These are phyloP conservation scores for Tachyglossus aculeatus DNA, from an alignment of 2,797 vertebrate species.

Conservation along the genomic window DNA sequence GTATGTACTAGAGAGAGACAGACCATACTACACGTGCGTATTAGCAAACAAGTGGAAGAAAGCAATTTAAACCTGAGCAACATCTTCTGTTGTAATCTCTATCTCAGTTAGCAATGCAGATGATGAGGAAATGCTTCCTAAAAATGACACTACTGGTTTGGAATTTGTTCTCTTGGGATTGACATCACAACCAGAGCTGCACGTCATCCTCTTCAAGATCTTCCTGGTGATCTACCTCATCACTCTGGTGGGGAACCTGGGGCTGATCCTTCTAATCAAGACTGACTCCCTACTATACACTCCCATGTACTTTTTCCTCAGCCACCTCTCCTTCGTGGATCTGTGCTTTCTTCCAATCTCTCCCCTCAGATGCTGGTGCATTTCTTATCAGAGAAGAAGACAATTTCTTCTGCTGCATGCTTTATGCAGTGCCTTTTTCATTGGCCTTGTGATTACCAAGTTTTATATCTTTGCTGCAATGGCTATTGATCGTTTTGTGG, in stretches of 20 bases:
- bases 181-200: background rate
- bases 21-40: too few species aligned
- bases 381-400: conserved; percentile 28
- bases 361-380: conserved; percentile 44
- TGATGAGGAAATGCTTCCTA: background rate
- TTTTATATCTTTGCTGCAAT: conserved; percentile 53
- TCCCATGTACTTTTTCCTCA: conserved; percentile 62
- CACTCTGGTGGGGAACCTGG: conserved; percentile 37
- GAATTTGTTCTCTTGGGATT: conserved; percentile 21
- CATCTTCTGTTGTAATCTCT: too few species aligned
- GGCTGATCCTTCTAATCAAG: conserved; percentile 35
- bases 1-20: too few species aligned
- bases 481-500: conserved; percentile 54
- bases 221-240: background rate
- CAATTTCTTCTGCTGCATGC: conserved; percentile 51
- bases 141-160: background rate
- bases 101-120: too few species aligned
- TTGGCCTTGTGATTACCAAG: conserved; percentile 50
- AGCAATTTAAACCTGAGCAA: too few species aligned
- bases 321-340: conserved; percentile 61
- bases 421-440: conserved; percentile 57
- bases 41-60: too few species aligned
- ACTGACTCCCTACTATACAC: conserved; percentile 41
- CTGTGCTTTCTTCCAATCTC: conserved; percentile 46
- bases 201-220: background rate